Percentiles rank a stretch among this genome's conserved stretches.
Conservation (phyloP, 2,113 vertebrate genomes). For the Pseudonaja textilis region DNA sequence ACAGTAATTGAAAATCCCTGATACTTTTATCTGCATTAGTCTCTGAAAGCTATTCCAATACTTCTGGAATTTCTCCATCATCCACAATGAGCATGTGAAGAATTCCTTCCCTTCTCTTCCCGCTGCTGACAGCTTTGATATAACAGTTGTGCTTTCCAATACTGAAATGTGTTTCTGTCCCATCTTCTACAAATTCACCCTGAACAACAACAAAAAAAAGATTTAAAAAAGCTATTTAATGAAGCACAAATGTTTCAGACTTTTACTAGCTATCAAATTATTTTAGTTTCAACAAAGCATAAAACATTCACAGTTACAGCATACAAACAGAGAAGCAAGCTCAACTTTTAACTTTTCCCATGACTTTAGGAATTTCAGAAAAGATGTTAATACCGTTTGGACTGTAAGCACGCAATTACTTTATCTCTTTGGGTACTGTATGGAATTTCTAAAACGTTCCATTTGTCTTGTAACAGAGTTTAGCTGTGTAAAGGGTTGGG, state of each 20-base stretch:
- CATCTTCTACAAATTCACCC: constrained; percentile 99
- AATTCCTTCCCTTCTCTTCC: constrained; percentile 91
- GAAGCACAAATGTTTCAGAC: constrained; percentile 3
- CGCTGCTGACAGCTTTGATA: constrained; percentile 97
- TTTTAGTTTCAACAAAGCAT: background rate
- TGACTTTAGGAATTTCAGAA: background rate
- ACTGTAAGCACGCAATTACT: background rate
- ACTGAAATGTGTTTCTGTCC: constrained; percentile 95
- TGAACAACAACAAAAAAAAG: constrained; percentile 46
- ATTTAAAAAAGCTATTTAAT: rapidly evolving
- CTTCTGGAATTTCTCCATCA: constrained; percentile 84
- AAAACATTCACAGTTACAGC: background rate
- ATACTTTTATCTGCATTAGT: constrained; percentile 45
- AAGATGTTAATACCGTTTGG: background rate
- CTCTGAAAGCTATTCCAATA: constrained; percentile 71
- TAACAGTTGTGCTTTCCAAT: constrained; percentile 87
- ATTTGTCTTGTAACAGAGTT: background rate
- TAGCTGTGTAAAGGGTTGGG: background rate
- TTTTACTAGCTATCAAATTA: background rate
- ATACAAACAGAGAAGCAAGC: background rate
- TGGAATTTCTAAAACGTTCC: background rate
- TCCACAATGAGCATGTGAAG: constrained; percentile 92
- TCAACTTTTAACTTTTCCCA: background rate
- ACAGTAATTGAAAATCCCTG: constrained; percentile 64
- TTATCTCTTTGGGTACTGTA: background rate